Evolutionary conservation across 2,797 vertebrate genomes (phyloP), one percentile per base, ranked within the genome.

Genomic region (Monodelphis domestica): DNA sequence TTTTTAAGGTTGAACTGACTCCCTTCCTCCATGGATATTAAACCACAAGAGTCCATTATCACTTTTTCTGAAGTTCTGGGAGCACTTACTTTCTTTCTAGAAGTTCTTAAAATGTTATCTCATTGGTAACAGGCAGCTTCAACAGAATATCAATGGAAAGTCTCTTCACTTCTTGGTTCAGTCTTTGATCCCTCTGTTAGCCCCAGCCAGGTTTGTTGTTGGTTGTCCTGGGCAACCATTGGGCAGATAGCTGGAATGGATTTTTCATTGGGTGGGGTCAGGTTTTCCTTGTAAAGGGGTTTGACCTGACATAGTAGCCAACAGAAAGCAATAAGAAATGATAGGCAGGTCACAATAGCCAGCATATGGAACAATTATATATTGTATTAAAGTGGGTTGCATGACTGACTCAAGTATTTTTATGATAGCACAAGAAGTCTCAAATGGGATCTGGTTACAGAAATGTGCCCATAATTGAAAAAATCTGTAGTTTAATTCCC

Each of bases 141-240:
- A 91, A 91, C 54, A 53, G 93, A 97, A 57, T 59, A 93, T 38
- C 78, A 87, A 1, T 10, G 1, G 30, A 90, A 94, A 55, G 94
- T 88, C 52, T 94, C 93, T 29, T 33, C 87, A 94, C 0, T 0
- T 89, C 94, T 11, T 93, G 52, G 63, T 33, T 96, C 89, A 51
- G 12, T 51, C 95, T 88, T 92, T 70, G 90, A 91, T 88, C 90
- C 92, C 90, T 30, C 17, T 11, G 88, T 96, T 91, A 91, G 54
- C n/a, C 84, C 56, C 1, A 0, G 52, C 33, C 93, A 97, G 95
- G 91, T 98, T 97, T 98, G 97, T 97, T 98, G 95, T 96, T 88
- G 88, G 96, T 98, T 97, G 96, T 97, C 95, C 97, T 54, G 78
- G 94, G 96, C 90, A 96, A 96, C 94, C 0, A 45, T 78, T 93